Conservation (phyloP, 2,888 invertebrate species). For the Agonopterix subpropinquella region DNA sequence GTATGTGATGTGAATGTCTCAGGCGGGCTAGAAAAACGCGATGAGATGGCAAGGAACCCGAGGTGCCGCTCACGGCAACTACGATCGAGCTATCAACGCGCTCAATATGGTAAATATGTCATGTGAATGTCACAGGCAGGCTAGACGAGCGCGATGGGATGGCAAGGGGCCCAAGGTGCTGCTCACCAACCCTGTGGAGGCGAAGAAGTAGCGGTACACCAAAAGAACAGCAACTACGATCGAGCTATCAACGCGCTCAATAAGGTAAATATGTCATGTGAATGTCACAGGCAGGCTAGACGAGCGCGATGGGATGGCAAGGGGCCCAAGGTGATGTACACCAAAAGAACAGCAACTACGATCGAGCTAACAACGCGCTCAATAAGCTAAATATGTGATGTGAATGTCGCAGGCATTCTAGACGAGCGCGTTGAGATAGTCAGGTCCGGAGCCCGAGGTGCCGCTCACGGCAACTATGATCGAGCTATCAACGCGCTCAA, state of each 20-base stretch:
- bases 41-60: no score
- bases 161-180: conserved; percentile 16
- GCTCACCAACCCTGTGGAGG: conserved; percentile 63
- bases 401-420: no score
- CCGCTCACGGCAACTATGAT: conserved; percentile 80
- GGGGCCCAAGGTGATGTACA: conserved; percentile 66
- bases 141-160: no score
- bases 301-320: no score
- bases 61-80: conserved; percentile 84
- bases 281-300: no score
- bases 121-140: no score
- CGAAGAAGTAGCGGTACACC: conserved; percentile 85
- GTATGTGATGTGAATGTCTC: no score
- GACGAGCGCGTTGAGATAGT: no score
- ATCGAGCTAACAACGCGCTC: conserved; percentile 81
- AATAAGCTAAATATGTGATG: conserved; percentile 71
- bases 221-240: conserved; percentile 83
- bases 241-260: conserved; percentile 34
- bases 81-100: conserved; percentile 80
- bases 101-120: conserved; percentile 77
- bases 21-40: no score
- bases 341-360: conserved; percentile 84
- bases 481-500: conserved; percentile 82
- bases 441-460: no score
- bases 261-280: no score